Conservation (phyloP, 2,113 vertebrate genomes). For the Nothoprocta pentlandii region DNA sequence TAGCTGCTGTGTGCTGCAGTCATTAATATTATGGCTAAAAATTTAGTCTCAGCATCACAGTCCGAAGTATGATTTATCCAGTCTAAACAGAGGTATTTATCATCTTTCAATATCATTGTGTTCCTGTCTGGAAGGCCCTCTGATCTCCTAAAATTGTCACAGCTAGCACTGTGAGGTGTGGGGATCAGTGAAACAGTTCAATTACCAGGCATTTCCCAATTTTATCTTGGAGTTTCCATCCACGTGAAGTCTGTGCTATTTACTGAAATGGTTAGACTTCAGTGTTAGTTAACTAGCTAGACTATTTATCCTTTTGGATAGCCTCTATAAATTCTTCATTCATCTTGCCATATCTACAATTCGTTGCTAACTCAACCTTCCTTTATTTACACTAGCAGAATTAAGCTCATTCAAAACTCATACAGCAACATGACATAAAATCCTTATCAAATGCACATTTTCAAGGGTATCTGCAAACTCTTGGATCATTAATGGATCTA, state of each 20-base stretch:
- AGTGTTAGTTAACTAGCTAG: neutral
- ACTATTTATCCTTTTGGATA: neutral
- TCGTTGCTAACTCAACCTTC: neutral
- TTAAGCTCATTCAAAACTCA: neutral
- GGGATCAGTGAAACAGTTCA: neutral
- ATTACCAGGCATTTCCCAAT: neutral
- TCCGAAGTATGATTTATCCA: neutral
- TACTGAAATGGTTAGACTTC: neutral
- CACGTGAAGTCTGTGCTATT: neutral
- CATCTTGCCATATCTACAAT: accelerated
- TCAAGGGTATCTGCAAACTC: neutral
- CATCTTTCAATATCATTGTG: neutral
- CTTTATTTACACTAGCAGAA: neutral
- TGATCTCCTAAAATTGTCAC: neutral
- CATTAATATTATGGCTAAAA: neutral
- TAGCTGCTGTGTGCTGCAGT: neutral
- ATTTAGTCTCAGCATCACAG: neutral
- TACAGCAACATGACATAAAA: neutral
- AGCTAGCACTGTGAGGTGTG: neutral
- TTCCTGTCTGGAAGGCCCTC: neutral
- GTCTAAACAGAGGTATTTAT: neutral
- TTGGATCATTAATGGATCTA: neutral
- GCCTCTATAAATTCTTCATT: conserved; percentile 9
- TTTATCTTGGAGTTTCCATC: neutral
- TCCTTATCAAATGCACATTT: conserved; percentile 31